These are phyloP conservation scores for Nannobrachium achirus DNA, from an alignment of 2,113 vertebrate genomes.

Conservation along the genomic window DNA sequence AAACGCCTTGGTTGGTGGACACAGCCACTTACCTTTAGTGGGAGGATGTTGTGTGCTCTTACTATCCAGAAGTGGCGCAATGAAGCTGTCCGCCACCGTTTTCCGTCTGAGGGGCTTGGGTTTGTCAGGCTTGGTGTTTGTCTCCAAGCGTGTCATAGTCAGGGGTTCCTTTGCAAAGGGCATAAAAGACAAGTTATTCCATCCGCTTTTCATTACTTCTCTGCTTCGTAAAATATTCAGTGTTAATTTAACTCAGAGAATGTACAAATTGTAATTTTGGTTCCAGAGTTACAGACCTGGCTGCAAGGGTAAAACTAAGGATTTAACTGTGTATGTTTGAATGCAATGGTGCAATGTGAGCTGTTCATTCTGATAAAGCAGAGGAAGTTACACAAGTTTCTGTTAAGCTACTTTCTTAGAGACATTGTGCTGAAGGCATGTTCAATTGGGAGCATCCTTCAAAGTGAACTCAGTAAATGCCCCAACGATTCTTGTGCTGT, in stretches of 20 bases:
- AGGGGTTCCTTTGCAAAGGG: conserved; percentile 82
- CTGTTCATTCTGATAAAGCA: not conserved
- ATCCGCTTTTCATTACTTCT: not conserved
- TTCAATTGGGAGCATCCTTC: not conserved
- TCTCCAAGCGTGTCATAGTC: conserved; percentile 89
- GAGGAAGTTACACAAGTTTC: not conserved
- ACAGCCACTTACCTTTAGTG: conserved; percentile 71
- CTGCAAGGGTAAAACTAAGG: too few species aligned
- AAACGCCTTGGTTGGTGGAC: too few species aligned
- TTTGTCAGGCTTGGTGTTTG: conserved; percentile 89
- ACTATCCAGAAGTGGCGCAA: conserved; percentile 89
- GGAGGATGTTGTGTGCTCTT: conserved; percentile 85
- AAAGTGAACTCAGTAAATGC: not conserved
- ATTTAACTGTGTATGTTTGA: too few species aligned
- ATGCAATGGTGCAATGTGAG: too few species aligned
- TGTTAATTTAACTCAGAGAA: too few species aligned
- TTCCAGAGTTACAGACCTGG: not conserved
- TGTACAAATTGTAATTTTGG: too few species aligned
- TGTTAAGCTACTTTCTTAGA: not conserved
- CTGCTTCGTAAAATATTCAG: not conserved
- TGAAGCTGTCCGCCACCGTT: conserved; percentile 87
- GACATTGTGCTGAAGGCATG: not conserved
- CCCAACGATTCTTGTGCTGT: not conserved
- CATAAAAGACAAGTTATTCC: conserved; percentile 5
- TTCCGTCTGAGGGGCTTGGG: conserved; percentile 91